A percentile compares a stretch with the other conserved stretches of the same genome.
Conservation (phyloP, 2,797 vertebrate genomes). For the Myiotriccus ornatus region DNA sequence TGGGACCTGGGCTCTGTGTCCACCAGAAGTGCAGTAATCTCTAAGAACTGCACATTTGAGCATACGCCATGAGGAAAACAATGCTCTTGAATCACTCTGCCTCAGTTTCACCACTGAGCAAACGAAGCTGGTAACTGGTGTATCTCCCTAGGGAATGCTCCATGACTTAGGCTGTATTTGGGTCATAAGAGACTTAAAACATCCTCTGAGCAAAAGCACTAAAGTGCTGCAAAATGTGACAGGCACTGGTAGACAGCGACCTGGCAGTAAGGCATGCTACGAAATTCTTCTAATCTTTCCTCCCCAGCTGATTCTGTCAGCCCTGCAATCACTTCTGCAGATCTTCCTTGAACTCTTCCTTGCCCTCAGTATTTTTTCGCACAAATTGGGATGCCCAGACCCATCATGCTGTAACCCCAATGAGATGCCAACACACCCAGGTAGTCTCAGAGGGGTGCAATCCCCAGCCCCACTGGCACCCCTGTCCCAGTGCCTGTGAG, state of each 20-base stretch:
- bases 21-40: background rate
- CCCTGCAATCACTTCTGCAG: background rate
- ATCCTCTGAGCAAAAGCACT: constrained; percentile 24
- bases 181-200: constrained; percentile 46
- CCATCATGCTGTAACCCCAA: background rate
- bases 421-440: background rate
- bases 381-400: background rate
- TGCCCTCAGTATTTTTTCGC: background rate
- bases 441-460: background rate
- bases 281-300: background rate
- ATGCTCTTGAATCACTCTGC: background rate
- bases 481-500: rapidly evolving
- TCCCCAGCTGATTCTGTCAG: background rate
- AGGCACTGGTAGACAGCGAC: background rate
- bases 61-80: background rate
- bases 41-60: background rate
- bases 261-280: background rate
- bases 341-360: background rate
- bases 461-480: background rate
- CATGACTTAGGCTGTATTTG: constrained; percentile 4
- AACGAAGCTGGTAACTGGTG: background rate
- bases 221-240: background rate
- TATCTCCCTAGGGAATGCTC: background rate
- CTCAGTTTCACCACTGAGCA: constrained; percentile 29
- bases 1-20: background rate